Percentiles rank a stretch among this genome's conserved stretches.
These are phyloP conservation scores for Paralvinella palmiformis DNA, from an alignment of 1,140 invertebrate genomes.

Conservation along the genomic window DNA sequence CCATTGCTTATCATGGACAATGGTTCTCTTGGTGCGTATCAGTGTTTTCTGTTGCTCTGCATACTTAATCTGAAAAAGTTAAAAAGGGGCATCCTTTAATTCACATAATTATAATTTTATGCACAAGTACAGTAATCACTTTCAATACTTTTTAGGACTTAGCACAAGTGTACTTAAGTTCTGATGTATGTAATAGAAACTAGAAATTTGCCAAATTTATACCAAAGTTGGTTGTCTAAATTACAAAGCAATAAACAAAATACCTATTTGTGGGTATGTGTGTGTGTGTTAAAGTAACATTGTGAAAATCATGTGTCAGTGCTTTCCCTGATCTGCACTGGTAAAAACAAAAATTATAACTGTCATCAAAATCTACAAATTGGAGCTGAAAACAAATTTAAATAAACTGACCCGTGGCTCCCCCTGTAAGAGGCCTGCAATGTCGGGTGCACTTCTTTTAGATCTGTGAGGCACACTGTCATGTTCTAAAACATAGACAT, in stretches of 20 bases:
- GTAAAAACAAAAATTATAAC: neutral
- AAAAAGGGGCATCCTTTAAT: neutral
- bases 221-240: neutral
- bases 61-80: constrained; percentile 30
- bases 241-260: neutral
- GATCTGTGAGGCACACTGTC: constrained; percentile 23
- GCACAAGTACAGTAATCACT: neutral
- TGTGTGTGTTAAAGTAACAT: neutral
- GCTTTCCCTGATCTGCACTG: neutral
- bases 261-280: neutral
- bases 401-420: constrained; percentile 26
- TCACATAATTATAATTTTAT: neutral
- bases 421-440: constrained; percentile 19
- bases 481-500: constrained; percentile 24
- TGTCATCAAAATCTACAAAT: neutral
- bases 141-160: neutral
- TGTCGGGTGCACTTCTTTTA: constrained; percentile 28
- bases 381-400: neutral
- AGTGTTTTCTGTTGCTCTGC: constrained; percentile 36
- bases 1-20: constrained; percentile 38
- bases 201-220: neutral
- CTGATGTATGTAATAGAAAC: neutral
- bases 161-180: neutral
- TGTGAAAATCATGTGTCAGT: neutral
- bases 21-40: constrained; percentile 30